Base-by-base conservation (phyloP, 2,113 vertebrate species). In the Peromyscus maniculatus region DNA sequence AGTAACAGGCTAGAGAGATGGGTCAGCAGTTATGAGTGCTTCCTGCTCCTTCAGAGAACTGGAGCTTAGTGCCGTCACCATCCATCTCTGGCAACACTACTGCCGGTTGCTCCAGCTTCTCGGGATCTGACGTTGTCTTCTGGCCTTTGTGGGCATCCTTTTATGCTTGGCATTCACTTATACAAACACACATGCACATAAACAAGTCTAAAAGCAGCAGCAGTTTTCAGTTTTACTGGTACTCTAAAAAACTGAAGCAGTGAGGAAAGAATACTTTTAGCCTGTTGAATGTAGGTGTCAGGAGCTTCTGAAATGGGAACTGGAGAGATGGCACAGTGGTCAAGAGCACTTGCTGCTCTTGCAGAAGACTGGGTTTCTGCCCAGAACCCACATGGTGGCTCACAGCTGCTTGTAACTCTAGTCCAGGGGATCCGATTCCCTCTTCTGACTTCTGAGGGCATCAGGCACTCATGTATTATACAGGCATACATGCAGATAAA, bases 201-300 rank as follows among this genome's bases (percentile, higher is more conserved):
- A 39, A 55, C 31, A 57, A 16, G 26, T 84, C 82, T 84, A 64
- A 91, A 95, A 89, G 33, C n/a, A 77, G 22, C 89, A 80, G 71
- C 13, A 71, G 0, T 80, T 96, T 91, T 95, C 43, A 91, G 0
- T 95, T 97, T 94, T 74, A 67, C 24, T 89, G 46, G 26, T 89
- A 82, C 72, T 94, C 75, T 55, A n/a, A 72, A 78, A 93, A 64
- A 75, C 5, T 46, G 15, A 89, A 77, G 21, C 33, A 78, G 95
- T 89, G 82, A 82, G 77, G 55, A 82, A 39, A 89, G 19, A 83
- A 39, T 93, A 52, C 52, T 84, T 96, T 96, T 75, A 91, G 75
- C 46, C 15, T 91, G 3, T 39, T 91, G 33, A 79, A n/a, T 88
- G 39, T 64, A 24, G 82, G 46, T 49, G 24, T 49, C 43, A 49